Evolutionary conservation across 1,140 invertebrate species (phyloP), one percentile per base, ranked within the genome.

Genomic region (Copidosoma floridanum): DNA sequence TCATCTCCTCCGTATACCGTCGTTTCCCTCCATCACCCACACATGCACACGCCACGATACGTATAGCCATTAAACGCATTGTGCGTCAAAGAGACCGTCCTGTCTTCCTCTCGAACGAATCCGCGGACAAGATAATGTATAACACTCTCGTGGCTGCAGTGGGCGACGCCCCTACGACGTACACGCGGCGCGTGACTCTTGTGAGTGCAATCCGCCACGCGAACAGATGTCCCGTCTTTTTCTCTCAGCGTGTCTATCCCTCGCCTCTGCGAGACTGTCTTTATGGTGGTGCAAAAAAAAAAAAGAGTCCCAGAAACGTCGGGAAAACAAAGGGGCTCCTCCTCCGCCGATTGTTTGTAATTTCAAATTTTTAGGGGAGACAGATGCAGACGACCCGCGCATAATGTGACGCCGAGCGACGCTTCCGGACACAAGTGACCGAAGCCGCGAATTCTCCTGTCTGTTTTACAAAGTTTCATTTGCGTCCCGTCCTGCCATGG

Each of bases 391-490:
- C 24, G 24, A 24, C 23, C 27, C 37, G 7, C 40, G 50, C 32
- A 60, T 60, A 60, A 60, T 60, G 48, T 8, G 32, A 29, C 35
- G 7, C 23, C 14, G 43, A 47, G n/a, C 29, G 54, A 26, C 56
- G 32, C 57, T 52, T 58, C 47, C 48, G 40, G 16, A 12, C 16
- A 11, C 18, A 18, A 12, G n/a, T 10, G 48, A 20, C 12, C 18
- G 20, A 56, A 56, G 41, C 26, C 47, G 47, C 44, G 56, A 26
- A 43, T 51, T 58, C 26, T 1, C 12, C 4, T n/a, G n/a, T n/a
- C n/a, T n/a, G n/a, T n/a, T n/a, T n/a, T 16, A 16, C 11, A 41
- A 41, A 41, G 16, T 41, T 41, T 41, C 10, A 16, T 41, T 41
- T n/a, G 16, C 38, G 38, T n/a, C n/a, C 10, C 38, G 38, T 5